Evolutionary conservation across 2,797 vertebrate genomes (phyloP).

Genomic region (Notamacropus eugenii): DNA sequence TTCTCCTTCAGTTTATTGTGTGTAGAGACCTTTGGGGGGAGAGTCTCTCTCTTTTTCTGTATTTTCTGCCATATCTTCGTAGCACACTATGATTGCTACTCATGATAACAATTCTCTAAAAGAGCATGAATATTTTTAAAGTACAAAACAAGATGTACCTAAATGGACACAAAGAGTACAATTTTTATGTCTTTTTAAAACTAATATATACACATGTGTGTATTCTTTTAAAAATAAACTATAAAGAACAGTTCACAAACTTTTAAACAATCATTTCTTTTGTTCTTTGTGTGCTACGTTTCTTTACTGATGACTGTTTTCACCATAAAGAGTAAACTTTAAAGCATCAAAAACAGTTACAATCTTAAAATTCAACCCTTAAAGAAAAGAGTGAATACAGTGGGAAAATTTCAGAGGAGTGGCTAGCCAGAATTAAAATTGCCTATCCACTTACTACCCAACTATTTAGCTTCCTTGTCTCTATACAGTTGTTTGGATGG

Average conservation of each 20-base stretch:
- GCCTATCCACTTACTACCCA: conserved; percentile 21
- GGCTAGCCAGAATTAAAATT: conserved; percentile 13
- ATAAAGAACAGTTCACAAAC: neutral
- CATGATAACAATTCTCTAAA: neutral
- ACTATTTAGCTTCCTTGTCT: neutral
- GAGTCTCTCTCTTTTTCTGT: neutral
- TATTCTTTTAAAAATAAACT: neutral
- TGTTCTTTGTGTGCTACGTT: neutral
- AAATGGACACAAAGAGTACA: neutral
- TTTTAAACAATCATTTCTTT: neutral
- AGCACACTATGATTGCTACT: neutral
- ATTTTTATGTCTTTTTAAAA: neutral
- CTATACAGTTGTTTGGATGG: neutral
- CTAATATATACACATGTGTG: neutral
- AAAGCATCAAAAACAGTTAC: neutral
- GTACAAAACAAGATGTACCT: neutral
- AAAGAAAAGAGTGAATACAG: conserved; percentile 43
- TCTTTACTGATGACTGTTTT: neutral
- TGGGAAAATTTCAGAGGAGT: neutral
- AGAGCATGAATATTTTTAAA: conserved; percentile 1
- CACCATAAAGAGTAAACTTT: neutral
- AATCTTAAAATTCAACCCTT: conserved; percentile 23
- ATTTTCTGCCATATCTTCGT: neutral
- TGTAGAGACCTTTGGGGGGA: neutral
- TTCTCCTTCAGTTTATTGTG: neutral